Evolutionary conservation across 2,888 invertebrate genomes (phyloP).

Genomic region (Agrilus mali): DNA sequence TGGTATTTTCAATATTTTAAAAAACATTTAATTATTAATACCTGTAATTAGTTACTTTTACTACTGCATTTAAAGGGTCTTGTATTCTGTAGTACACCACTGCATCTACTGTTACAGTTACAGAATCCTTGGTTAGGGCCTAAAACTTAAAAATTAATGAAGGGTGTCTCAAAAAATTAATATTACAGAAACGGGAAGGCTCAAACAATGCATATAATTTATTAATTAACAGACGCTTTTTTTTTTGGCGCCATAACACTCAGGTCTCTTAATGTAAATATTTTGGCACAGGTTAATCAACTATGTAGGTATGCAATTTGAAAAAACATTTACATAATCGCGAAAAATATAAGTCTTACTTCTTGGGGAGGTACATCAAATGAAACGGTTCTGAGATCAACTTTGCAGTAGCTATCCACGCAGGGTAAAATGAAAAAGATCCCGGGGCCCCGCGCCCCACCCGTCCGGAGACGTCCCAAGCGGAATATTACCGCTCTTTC

Average conservation of each 20-base stretch:
- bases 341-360: conserved; percentile 42
- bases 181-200: background rate
- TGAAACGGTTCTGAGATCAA: conserved; percentile 85
- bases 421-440: conserved; percentile 91
- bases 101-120: conserved; percentile 89
- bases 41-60: conserved; percentile 64
- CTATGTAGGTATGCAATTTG: too few species aligned
- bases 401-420: conserved; percentile 83
- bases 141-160: conserved; percentile 26
- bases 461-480: conserved; percentile 61
- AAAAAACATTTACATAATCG: too few species aligned
- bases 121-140: conserved; percentile 87
- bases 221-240: too few species aligned
- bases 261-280: too few species aligned
- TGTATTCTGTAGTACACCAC: conserved; percentile 75
- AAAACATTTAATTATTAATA: conserved; percentile 21
- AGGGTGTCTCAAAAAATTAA: background rate
- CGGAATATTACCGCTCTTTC: conserved; percentile 84
- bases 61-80: conserved; percentile 64
- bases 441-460: conserved; percentile 75
- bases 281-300: too few species aligned
- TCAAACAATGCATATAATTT: too few species aligned
- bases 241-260: too few species aligned
- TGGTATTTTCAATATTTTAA: too few species aligned
- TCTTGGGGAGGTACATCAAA: conserved; percentile 96